These are phyloP conservation scores for Andrena chrysosceles DNA, from an alignment of 2,888 invertebrate genomes.

Conservation along the genomic window DNA sequence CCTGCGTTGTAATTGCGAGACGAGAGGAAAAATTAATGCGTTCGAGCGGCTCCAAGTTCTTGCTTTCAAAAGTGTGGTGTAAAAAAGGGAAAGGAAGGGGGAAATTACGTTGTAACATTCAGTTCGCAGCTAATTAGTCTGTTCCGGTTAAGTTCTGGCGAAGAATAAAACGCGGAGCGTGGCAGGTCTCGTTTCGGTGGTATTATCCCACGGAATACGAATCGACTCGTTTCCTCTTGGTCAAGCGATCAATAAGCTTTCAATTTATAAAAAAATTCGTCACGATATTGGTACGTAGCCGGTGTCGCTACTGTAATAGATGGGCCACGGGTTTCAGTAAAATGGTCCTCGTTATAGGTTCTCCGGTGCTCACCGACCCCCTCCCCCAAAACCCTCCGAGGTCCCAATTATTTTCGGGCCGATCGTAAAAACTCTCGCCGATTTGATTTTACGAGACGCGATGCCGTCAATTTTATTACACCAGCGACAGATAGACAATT, in stretches of 20 bases:
- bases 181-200: not conserved
- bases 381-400: slow-evolving; percentile 2
- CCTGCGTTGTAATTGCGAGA: not conserved
- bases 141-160: not conserved
- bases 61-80: not conserved
- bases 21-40: slow-evolving; percentile 19
- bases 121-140: slow-evolving; percentile 9
- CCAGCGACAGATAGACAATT: slow-evolving; percentile 50
- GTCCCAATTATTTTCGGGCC: slow-evolving; percentile 53
- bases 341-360: slow-evolving; percentile 18
- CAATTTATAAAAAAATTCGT: slow-evolving; percentile 4
- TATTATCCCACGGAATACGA: not conserved
- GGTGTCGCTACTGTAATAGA: slow-evolving; percentile 23
- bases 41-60: not conserved
- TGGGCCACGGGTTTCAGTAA: slow-evolving; percentile 18
- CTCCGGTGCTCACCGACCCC: slow-evolving; percentile 7
- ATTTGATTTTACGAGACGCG: slow-evolving; percentile 57
- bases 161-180: not conserved
- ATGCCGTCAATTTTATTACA: slow-evolving; percentile 48
- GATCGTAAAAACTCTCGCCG: slow-evolving; percentile 48
- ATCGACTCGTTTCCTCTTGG: not conserved
- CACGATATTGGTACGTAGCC: slow-evolving; percentile 9
- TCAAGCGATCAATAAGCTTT: not conserved
- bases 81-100: not conserved
- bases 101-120: not conserved